Base-by-base conservation (phyloP, 2,113 vertebrate species). In the Mellivora capensis region DNA sequence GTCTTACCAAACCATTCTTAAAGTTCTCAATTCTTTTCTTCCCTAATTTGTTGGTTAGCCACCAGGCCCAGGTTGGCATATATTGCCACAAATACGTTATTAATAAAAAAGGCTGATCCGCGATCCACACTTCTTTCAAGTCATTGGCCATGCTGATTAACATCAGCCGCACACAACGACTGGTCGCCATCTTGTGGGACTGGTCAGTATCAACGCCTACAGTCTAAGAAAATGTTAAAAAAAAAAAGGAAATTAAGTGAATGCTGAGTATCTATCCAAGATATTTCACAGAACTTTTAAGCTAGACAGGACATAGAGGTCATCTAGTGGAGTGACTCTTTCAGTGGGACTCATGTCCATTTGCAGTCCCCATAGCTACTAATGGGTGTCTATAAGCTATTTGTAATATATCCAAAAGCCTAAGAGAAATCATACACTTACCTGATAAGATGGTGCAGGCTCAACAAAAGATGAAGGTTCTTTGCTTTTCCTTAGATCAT, bases 41-140 rank as follows among this genome's bases (percentile, higher is more conserved):
- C 52, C 99, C 99, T 89, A 99, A 4, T 44, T 97, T 93, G 90
- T 98, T 98, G 54, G 99, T 98, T 37, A 99, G 2, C 98, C 98
- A 99, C 99, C 98, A 99, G 39, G 99, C 99, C 98, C 99, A 98
- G 3, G 99, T 99, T 54, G 99, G 99, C 0, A 98, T 85, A 0
- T 99, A 99, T 97, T 99, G 99, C 99, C 99, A 99, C 61, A 98
- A 18, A 97, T 99, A 99, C 96, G 97, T 98, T 6, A 99, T 62
- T 0, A 98, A 84, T 97, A 99, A 98, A 90, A 99, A 99, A 17
- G 99, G 99, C 1, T 99, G 99, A 71, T 99, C 98, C 0, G 99
- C 97, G 7, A 99, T 98, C 99, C 99, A 99, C 86, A 99, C 99
- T 98, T 99, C 99, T 97, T 99, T 99, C 96, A 99, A 96, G 42